Base-by-base conservation (phyloP, 2,888 invertebrate species). In the Lutraria lutraria region DNA sequence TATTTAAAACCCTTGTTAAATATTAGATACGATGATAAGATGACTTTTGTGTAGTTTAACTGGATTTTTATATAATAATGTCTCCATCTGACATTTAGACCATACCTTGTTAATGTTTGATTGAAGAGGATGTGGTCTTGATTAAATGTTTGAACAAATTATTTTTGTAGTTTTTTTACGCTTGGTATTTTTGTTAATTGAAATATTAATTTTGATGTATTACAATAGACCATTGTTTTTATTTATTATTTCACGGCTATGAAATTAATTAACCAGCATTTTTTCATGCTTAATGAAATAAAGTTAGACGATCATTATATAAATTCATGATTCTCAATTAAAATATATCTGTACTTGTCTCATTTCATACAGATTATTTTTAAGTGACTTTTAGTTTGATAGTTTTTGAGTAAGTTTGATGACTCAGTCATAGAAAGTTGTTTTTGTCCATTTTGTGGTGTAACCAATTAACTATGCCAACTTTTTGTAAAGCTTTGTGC, bases 91-190 rank as follows among this genome's bases (percentile, higher is more conserved):
- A 76, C 76, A 76, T 76, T 76, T 76, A 19, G 19, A 34, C 29
- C 76, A 34, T 19, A 34, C 76, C 76, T 76, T 76, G 76, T 76
- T 76, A 76, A 76, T 19, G 76, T 34, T 31, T 31, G 76, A 76
- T 31, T 31, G 76, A 76, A 31, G 19, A 76, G 76, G 76, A 76
- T 76, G 76, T 34, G 31, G 76, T 76, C 34, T 34, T 34, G 13
- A 34, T 76, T 76, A 31, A 19, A 76, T 76, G 76, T 76, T 76
- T 6, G 34, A 76, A 19, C 34, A 34, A 34, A 76, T 34, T 8
- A 76, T 76, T 76, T 76, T 76, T 76, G 76, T 19, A 34, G 21
- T 16, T 56, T 76, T 76, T 76, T 76, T 76, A 68, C 63, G 12
- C 25, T 68, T 25, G 0, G 56, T 56, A 19, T 8, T 25, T 68